Conservation (phyloP, 2,888 invertebrate species). For the Drosophila flavopinicola region DNA sequence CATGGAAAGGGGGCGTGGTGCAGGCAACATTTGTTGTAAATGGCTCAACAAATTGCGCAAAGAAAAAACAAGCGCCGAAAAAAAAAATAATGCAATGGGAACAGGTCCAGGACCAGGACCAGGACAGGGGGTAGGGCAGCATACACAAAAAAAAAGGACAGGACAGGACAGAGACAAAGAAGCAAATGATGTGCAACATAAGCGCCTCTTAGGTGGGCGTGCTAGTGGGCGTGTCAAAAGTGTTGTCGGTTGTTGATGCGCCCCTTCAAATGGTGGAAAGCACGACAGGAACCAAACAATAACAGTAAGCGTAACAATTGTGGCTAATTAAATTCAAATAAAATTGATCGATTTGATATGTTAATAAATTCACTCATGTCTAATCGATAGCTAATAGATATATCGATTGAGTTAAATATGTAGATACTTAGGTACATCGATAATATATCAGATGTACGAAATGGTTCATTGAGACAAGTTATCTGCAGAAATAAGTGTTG, state of each 20-base stretch:
- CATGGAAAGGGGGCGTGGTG: slow-evolving; percentile 27
- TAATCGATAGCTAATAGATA: no score
- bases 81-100: slow-evolving; percentile 9
- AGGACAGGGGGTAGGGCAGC: neutral
- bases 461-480: neutral
- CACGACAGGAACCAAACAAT: slow-evolving; percentile 1
- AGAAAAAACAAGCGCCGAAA: slow-evolving; percentile 48
- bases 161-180: slow-evolving; percentile 22
- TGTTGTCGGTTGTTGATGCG: slow-evolving; percentile 43
- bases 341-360: no score
- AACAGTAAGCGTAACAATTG: slow-evolving; percentile 11
- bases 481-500: neutral
- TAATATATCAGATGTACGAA: no score
- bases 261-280: slow-evolving; percentile 29
- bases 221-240: slow-evolving; percentile 34
- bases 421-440: neutral
- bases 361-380: no score
- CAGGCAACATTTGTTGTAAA: slow-evolving; percentile 65
- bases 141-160: slow-evolving; percentile 6
- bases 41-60: slow-evolving; percentile 65
- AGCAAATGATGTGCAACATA: slow-evolving; percentile 62
- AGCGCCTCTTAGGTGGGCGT: slow-evolving; percentile 54
- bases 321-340: slow-evolving; percentile 36
- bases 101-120: slow-evolving; percentile 12
- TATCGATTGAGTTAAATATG: neutral